Percentiles rank a stretch among this genome's conserved stretches.
Evolutionary conservation across 2,113 vertebrate genomes (phyloP).

Genomic region (Sylvilagus bachmani): DNA sequence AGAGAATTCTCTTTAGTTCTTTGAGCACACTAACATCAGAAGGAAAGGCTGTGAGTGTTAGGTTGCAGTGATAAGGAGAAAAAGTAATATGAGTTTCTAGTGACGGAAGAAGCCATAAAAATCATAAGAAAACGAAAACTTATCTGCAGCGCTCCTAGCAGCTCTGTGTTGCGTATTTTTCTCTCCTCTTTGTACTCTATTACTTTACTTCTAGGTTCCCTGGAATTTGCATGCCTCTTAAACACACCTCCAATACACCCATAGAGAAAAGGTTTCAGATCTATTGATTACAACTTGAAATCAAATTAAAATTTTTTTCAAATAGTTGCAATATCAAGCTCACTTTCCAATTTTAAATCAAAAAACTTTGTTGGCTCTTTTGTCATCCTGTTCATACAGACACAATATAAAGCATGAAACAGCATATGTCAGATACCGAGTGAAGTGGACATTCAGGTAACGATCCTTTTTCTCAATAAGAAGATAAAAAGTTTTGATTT

Average conservation of each 20-base stretch:
- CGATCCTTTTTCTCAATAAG: neutral
- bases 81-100: neutral
- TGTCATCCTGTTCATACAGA: neutral
- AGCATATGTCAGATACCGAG: neutral
- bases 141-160: neutral
- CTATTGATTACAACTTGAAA: neutral
- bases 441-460: neutral
- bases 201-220: neutral
- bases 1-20: neutral
- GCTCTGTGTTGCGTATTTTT: neutral
- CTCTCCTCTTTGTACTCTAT: neutral
- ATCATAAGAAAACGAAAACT: neutral
- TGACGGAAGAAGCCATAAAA: neutral
- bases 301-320: neutral
- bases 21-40: neutral
- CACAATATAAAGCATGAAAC: neutral
- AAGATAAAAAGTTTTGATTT: neutral
- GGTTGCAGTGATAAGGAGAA: neutral
- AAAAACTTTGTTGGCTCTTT: neutral
- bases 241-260: neutral
- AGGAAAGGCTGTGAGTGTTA: neutral
- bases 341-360: slow-evolving; percentile 39
- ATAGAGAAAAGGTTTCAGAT: neutral
- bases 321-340: neutral
- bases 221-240: neutral